Evolutionary conservation across 2,113 vertebrate genomes (phyloP), one percentile per base, ranked within the genome.

Genomic region (Peucedramus taeniatus): DNA sequence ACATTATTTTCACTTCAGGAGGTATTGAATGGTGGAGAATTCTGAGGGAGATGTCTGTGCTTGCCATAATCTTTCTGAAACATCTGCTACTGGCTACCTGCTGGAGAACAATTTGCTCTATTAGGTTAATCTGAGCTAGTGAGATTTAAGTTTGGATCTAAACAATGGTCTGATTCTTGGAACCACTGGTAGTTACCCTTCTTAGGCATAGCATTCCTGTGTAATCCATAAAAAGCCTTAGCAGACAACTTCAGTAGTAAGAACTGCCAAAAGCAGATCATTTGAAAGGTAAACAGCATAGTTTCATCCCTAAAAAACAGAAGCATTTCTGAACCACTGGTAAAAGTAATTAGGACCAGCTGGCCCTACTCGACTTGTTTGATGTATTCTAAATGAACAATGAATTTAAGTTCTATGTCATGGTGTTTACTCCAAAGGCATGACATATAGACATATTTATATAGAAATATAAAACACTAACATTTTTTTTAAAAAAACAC

Each of bases 51-150:
- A 3, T 24, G 20, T 1, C 22, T 51, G 3, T 51, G 35, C 31
- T 74, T 87, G 20, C 21, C 3, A 5, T 69, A 28, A 40, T 50
- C 27, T 56, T 79, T n/a, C 57, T 51, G 75, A 51, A 89, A 39
- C 5, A 20, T 13, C 9, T 84, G 39, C 35, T 91, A 3, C 7
- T 53, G 19, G 13, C n/a, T 81, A 1, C 12, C 20, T 71, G 0
- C 0, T 60, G 44, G 59, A 69, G 66, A 76, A 60, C 4, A 23
- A 11, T 30, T 45, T 82, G 19, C 16, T 76, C 12, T 40, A 23
- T 45, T 28, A 56, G 44, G 24, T 68, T 83, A 31, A 42, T 65
- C 37, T 74, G 20, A 51, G 50, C 22, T 23, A 74, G n/a, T 51
- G n/a, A 86, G 47, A 59, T 28, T 77, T 28, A 9, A 17, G 7